These are phyloP conservation scores for Heliconius ismenius DNA, from an alignment of 2,888 invertebrate species.

Conservation along the genomic window DNA sequence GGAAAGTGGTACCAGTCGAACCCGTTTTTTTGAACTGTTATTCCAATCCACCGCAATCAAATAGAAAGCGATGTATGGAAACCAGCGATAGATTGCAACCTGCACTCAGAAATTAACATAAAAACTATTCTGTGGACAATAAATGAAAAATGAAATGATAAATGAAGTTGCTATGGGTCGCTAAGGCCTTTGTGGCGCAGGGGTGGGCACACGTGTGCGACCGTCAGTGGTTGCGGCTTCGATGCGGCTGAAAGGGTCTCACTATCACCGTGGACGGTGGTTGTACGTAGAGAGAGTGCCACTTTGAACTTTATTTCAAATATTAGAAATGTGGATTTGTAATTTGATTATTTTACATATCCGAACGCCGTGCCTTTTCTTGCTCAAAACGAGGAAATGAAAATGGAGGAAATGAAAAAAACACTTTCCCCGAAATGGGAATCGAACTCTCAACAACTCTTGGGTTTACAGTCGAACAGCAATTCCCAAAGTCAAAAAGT, in stretches of 20 bases:
- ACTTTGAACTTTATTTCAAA: too few relatives aligned
- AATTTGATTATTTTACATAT: too few relatives aligned
- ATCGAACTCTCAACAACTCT: too few relatives aligned
- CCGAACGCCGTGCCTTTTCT: too few relatives aligned
- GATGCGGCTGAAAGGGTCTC: neutral
- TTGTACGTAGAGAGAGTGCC: too few relatives aligned
- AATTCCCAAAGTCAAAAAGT: conserved; percentile 4
- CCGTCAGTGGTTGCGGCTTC: neutral
- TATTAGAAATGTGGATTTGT: too few relatives aligned
- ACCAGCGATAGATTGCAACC: conserved; percentile 1
- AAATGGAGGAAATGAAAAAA: neutral
- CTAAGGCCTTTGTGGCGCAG: too few relatives aligned
- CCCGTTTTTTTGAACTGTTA: conserved; percentile 21
- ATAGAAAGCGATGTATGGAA: conserved; percentile 17
- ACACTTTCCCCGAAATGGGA: neutral
- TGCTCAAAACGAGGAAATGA: too few relatives aligned
- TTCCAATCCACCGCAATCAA: conserved; percentile 12
- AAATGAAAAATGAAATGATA: too few relatives aligned
- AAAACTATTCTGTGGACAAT: neutral
- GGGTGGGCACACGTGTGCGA: too few relatives aligned
- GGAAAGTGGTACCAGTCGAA: conserved; percentile 16
- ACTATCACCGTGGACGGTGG: too few relatives aligned
- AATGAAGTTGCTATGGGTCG: too few relatives aligned
- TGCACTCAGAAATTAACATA: neutral
- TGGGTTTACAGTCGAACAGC: neutral